These are phyloP conservation scores for Syrista parreyssii DNA, from an alignment of 2,888 invertebrate species.

Conservation along the genomic window DNA sequence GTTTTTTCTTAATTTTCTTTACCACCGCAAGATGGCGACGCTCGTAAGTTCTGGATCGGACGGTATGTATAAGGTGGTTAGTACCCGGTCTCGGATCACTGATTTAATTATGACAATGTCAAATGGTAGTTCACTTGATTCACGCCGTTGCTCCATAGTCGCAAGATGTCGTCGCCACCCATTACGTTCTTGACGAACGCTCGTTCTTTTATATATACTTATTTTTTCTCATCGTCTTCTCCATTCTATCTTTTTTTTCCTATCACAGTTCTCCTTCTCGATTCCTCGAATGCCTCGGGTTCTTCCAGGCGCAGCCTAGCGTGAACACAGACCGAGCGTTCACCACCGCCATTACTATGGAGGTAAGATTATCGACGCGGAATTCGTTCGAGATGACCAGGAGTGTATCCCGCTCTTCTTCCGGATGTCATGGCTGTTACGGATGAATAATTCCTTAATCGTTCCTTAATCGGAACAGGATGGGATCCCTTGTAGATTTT, in stretches of 20 bases:
- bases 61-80: neutral
- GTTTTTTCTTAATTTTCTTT: constrained; percentile 19
- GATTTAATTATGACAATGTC: neutral
- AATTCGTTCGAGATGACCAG: neutral
- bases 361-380: neutral
- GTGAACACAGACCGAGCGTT: neutral
- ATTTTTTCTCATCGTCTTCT: neutral
- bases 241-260: neutral
- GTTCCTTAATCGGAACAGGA: neutral
- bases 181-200: neutral
- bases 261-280: neutral
- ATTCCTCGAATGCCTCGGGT: neutral
- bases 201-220: neutral
- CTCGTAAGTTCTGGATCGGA: neutral
- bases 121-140: neutral
- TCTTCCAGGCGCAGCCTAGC: constrained; percentile 1
- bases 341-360: neutral
- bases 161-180: neutral
- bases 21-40: constrained; percentile 20
- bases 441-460: neutral
- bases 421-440: neutral
- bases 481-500: neutral
- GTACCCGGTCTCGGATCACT: neutral
- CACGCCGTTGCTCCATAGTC: neutral
- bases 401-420: neutral